Conservation (phyloP, 2,888 invertebrate species). For the Caenorhabditis drosophilae region DNA sequence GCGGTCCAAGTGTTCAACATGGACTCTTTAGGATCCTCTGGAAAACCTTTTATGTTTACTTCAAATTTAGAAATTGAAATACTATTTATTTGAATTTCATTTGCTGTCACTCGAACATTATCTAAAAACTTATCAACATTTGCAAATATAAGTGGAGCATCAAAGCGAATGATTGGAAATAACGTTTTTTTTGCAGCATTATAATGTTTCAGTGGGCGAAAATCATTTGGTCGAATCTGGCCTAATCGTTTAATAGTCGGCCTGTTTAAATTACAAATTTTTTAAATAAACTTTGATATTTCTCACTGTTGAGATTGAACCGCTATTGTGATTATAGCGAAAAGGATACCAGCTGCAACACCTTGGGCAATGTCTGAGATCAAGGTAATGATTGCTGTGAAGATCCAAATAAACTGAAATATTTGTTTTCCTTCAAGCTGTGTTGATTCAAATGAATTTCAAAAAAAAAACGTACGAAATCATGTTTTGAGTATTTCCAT, state of each 20-base stretch:
- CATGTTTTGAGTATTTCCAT: conserved; percentile 81
- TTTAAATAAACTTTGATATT: not conserved
- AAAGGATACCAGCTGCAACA: conserved; percentile 79
- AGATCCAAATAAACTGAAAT: conserved; percentile 77
- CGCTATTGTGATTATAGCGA: conserved; percentile 79
- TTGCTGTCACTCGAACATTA: conserved; percentile 20
- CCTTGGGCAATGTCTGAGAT: conserved; percentile 81
- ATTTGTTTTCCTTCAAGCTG: too few relatives aligned
- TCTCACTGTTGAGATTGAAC: conserved; percentile 33
- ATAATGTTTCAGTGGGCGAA: conserved; percentile 24
- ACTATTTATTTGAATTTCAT: not conserved
- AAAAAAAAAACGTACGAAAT: conserved; percentile 74
- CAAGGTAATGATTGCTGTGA: conserved; percentile 80
- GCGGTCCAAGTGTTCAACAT: conserved; percentile 19
- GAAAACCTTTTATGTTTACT: not conserved
- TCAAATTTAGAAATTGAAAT: not conserved
- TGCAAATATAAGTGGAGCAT: conserved; percentile 72
- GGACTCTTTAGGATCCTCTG: not conserved
- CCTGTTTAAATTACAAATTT: conserved; percentile 16
- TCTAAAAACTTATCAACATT: conserved; percentile 70
- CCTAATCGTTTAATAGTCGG: conserved; percentile 25
- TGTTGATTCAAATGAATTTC: too few relatives aligned
- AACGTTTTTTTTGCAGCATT: conserved; percentile 25
- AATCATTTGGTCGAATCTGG: conserved; percentile 17
- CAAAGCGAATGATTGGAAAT: conserved; percentile 71